Evolutionary conservation across 2,888 invertebrate genomes (phyloP).

Genomic region (Zaprionus lineosus): DNA sequence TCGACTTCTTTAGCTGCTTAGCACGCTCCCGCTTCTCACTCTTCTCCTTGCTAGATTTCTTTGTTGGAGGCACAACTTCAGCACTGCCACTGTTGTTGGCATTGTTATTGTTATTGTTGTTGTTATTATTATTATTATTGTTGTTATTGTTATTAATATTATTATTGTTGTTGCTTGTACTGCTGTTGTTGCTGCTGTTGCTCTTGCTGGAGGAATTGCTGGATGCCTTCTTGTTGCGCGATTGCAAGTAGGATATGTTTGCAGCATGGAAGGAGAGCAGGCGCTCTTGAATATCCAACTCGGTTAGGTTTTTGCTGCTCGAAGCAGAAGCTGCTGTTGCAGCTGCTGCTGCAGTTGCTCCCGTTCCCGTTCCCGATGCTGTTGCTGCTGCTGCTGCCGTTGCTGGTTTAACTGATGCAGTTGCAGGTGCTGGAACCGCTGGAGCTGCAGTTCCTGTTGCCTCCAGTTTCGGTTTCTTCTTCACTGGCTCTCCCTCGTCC

Average conservation of each 20-base stretch:
- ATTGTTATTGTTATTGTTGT: conserved; percentile 31
- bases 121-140: too few relatives aligned
- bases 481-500: conserved; percentile 65
- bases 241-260: conserved; percentile 85
- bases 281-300: conserved; percentile 86
- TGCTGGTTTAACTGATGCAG: background rate
- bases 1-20: conserved; percentile 56
- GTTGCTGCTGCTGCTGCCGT: background rate
- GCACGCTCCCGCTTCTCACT: conserved; percentile 59
- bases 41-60: conserved; percentile 52
- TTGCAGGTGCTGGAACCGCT: conserved; percentile 1
- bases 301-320: conserved; percentile 73
- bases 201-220: conserved; percentile 31
- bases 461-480: conserved; percentile 68
- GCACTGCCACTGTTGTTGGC: conserved; percentile 3
- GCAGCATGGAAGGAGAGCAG: conserved; percentile 86
- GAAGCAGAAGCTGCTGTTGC: conserved; percentile 9
- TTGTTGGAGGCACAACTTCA: conserved; percentile 9
- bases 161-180: conserved; percentile 1
- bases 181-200: conserved; percentile 22
- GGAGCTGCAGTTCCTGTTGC: conserved; percentile 1
- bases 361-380: conserved; percentile 2
- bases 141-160: too few relatives aligned
- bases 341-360: background rate
- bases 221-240: conserved; percentile 84